phyloP scores from a whole-genome alignment of 2,113 vertebrate species.

The Tauraco erythrolophus region DNA sequence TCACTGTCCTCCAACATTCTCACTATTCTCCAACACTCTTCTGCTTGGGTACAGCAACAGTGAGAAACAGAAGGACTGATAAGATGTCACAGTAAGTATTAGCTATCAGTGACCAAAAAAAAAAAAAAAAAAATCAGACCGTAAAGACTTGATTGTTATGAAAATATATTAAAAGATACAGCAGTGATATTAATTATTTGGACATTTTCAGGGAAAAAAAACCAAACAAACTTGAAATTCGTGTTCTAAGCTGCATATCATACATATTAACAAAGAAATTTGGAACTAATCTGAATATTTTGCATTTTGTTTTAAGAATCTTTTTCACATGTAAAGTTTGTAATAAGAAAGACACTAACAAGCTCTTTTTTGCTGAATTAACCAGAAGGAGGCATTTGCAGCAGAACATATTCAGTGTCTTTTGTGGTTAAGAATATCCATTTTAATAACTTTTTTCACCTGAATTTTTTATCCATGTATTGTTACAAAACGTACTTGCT shows the following conservation, averaged over 20 bases:
- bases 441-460: not conserved
- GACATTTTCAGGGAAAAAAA: constrained; percentile 30
- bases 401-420: not conserved
- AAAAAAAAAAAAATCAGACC: not conserved
- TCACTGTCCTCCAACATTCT: not conserved
- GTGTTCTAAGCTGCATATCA: constrained; percentile 26
- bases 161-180: constrained; percentile 25
- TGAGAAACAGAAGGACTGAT: not conserved
- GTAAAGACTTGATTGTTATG: not conserved
- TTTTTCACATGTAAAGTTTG: not conserved
- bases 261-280: constrained; percentile 62
- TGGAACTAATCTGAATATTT: constrained; percentile 55
- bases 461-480: not conserved
- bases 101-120: not conserved
- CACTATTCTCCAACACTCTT: not conserved
- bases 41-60: not conserved
- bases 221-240: constrained; percentile 42
- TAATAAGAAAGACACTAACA: not conserved
- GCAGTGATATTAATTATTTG: constrained; percentile 46
- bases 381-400: not conserved
- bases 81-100: not conserved
- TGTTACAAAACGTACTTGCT: not conserved
- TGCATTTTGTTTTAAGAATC: constrained; percentile 39
- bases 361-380: not conserved
- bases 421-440: not conserved